Evolutionary conservation across 2,888 invertebrate genomes (phyloP).

Genomic region (Belgica antarctica): DNA sequence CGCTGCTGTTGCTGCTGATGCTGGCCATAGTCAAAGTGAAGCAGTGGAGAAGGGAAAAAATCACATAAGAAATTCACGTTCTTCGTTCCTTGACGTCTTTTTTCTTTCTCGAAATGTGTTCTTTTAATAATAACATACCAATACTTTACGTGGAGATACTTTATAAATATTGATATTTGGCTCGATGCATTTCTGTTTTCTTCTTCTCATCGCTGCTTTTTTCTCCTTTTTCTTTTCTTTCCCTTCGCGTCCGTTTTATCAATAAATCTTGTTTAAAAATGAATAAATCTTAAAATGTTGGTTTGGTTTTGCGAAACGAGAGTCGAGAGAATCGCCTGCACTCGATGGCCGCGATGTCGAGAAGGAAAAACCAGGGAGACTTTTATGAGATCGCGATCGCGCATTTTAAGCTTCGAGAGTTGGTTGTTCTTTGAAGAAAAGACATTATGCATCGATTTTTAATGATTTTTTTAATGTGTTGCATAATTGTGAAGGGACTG

Average conservation of each 20-base stretch:
- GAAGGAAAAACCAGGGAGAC: neutral
- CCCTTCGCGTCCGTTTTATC: conserved; percentile 29
- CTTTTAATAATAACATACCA: conserved; percentile 37
- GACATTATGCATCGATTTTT: conserved; percentile 9
- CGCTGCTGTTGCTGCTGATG: conserved; percentile 1
- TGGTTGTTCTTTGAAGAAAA: neutral
- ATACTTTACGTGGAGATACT: conserved; percentile 40
- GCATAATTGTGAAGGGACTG: too few species aligned
- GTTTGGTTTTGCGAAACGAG: neutral
- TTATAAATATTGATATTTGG: conserved; percentile 43
- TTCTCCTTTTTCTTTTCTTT: neutral
- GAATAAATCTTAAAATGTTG: conserved; percentile 36
- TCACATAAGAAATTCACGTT: conserved; percentile 35
- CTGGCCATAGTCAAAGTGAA: neutral
- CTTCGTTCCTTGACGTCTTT: conserved; percentile 15
- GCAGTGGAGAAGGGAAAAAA: neutral
- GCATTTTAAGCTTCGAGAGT: neutral
- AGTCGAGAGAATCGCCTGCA: neutral
- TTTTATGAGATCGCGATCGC: neutral
- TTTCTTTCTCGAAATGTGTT: conserved; percentile 19
- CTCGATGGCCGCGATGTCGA: too few species aligned
- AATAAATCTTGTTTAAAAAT: conserved; percentile 43
- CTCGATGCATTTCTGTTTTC: conserved; percentile 26
- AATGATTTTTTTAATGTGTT: conserved; percentile 19
- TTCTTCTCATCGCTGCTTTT: neutral